phyloP scores from a whole-genome alignment of 2,113 vertebrate genomes.

The Vidua macroura region DNA sequence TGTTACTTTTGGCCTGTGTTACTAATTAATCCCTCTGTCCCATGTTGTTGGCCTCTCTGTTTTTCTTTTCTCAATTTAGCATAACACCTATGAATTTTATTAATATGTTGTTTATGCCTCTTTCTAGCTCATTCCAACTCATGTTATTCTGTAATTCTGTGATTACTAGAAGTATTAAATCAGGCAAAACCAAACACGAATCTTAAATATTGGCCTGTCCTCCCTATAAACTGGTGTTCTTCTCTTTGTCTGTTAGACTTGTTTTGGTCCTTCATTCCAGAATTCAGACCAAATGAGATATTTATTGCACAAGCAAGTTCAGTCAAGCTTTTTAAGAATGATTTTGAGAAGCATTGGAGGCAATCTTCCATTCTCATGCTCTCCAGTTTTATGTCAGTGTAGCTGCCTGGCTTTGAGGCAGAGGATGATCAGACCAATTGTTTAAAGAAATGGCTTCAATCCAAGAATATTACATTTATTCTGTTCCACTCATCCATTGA shows the following conservation, averaged over 20 bases:
- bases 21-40: not conserved
- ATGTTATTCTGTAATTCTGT: not conserved
- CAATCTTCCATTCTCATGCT: not conserved
- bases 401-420: not conserved
- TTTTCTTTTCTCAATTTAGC: not conserved
- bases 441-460: not conserved
- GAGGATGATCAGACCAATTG: not conserved
- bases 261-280: not conserved
- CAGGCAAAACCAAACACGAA: not conserved
- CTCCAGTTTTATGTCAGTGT: not conserved
- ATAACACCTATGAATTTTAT: not conserved
- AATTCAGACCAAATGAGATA: not conserved
- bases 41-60: not conserved
- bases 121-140: not conserved
- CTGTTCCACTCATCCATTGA: conserved; percentile 5
- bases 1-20: not conserved
- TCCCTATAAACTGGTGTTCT: not conserved
- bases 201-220: not conserved
- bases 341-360: not conserved
- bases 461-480: not conserved
- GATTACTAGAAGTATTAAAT: not conserved
- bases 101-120: not conserved
- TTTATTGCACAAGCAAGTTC: not conserved
- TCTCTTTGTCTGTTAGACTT: not conserved
- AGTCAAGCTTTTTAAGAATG: not conserved